Percentiles rank a stretch among this genome's conserved stretches.
phyloP scores from a whole-genome alignment of 2,888 invertebrate species.

The Heliconius aoede region DNA sequence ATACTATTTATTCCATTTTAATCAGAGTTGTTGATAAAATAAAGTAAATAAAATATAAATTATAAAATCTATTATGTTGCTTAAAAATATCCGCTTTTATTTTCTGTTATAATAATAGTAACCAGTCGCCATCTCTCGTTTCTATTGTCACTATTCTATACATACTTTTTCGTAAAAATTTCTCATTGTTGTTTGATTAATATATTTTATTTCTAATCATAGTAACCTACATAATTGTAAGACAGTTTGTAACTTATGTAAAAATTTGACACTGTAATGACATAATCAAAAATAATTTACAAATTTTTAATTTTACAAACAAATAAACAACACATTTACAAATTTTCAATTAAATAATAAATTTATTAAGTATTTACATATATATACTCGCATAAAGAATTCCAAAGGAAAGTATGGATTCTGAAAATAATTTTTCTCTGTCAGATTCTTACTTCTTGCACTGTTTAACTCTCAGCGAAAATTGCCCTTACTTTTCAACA shows the following conservation, averaged over 20 bases:
- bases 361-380: not conserved
- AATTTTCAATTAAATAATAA: slow-evolving; percentile 34
- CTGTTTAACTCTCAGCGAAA: slow-evolving; percentile 64
- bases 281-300: slow-evolving; percentile 14
- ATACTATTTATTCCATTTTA: not conserved
- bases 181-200: not conserved
- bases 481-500: slow-evolving; percentile 65
- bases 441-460: slow-evolving; percentile 70
- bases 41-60: not conserved
- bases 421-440: slow-evolving; percentile 44
- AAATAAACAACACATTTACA: too few species aligned
- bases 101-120: not conserved
- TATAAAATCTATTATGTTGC: not conserved
- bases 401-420: slow-evolving; percentile 52
- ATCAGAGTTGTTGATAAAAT: not conserved
- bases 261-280: slow-evolving; percentile 7
- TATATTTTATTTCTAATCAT: not conserved
- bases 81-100: not conserved
- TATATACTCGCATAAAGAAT: slow-evolving; percentile 3
- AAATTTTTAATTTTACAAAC: slow-evolving; percentile 43
- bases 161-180: not conserved
- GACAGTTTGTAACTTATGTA: too few species aligned
- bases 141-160: not conserved
- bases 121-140: not conserved
- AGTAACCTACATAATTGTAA: not conserved